These are phyloP conservation scores for Carterocephalus palaemon DNA, from an alignment of 2,888 invertebrate genomes.

Conservation along the genomic window DNA sequence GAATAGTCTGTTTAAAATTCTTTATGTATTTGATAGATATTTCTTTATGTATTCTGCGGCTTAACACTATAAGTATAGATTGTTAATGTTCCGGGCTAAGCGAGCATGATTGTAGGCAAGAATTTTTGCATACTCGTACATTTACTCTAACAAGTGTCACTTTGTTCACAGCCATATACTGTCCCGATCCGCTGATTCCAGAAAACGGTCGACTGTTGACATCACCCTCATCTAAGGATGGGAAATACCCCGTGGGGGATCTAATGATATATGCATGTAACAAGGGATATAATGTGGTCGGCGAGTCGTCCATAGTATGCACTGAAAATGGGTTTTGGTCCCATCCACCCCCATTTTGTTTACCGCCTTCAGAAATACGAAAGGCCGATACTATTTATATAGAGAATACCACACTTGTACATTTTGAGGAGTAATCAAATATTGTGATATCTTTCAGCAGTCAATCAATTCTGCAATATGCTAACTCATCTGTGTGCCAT, in stretches of 20 bases:
- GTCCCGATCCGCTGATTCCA: constrained; percentile 86
- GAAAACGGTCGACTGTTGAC: constrained; percentile 81
- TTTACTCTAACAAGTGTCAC: not conserved
- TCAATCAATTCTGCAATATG: too few relatives aligned
- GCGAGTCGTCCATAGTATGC: constrained; percentile 90
- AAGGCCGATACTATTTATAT: constrained; percentile 62
- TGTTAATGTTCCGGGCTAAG: too few relatives aligned
- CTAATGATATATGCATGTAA: constrained; percentile 85
- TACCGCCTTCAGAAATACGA: constrained; percentile 53
- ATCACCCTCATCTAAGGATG: constrained; percentile 54
- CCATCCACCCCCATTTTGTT: constrained; percentile 90
- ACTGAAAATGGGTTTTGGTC: constrained; percentile 94
- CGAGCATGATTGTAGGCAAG: too few relatives aligned
- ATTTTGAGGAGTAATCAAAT: constrained; percentile 47
- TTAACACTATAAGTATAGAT: too few relatives aligned
- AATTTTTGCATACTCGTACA: too few relatives aligned
- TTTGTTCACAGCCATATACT: constrained; percentile 84
- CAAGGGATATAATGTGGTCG: constrained; percentile 65
- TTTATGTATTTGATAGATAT: too few relatives aligned
- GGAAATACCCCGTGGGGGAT: constrained; percentile 87
- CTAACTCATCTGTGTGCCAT: too few relatives aligned
- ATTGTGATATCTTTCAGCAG: too few relatives aligned
- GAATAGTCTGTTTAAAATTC: too few relatives aligned
- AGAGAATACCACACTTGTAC: constrained; percentile 63
- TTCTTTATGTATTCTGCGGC: too few relatives aligned